Evolutionary conservation across 2,113 vertebrate species (phyloP).

Genomic region (Eudyptes chrysolophus): DNA sequence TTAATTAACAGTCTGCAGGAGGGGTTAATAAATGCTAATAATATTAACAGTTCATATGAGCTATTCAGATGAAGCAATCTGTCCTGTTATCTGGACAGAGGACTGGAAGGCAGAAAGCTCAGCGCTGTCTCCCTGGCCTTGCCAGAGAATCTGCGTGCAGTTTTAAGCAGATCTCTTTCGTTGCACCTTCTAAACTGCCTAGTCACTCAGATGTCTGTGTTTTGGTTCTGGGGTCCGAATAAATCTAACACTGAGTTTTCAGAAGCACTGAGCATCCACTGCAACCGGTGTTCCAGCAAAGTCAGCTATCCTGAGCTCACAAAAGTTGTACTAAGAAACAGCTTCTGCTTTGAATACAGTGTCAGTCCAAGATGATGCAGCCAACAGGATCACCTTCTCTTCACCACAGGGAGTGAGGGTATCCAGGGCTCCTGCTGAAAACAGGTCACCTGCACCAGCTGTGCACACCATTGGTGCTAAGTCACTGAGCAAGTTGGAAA

Average conservation of each 20-base stretch:
- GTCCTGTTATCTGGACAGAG: neutral
- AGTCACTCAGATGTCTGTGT: neutral
- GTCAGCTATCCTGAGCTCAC: neutral
- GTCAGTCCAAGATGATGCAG: neutral
- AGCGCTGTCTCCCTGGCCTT: neutral
- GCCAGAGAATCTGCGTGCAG: neutral
- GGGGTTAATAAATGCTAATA: constrained; percentile 52
- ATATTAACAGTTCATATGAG: neutral
- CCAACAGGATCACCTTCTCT: neutral
- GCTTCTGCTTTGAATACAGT: neutral
- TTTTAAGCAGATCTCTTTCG: neutral
- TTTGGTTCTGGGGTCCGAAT: neutral
- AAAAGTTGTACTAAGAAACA: neutral
- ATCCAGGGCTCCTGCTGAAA: neutral
- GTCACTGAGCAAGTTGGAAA: constrained; percentile 15
- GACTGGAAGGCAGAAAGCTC: neutral
- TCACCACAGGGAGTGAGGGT: neutral
- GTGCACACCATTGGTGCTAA: neutral
- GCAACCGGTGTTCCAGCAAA: neutral
- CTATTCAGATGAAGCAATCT: neutral
- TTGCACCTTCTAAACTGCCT: neutral
- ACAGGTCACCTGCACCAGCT: constrained; percentile 43
- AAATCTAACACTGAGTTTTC: neutral
- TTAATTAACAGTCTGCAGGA: constrained; percentile 39
- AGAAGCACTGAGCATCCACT: neutral